Base-by-base conservation (phyloP, 2,888 invertebrate species). In the Eupelmus urozonus region DNA sequence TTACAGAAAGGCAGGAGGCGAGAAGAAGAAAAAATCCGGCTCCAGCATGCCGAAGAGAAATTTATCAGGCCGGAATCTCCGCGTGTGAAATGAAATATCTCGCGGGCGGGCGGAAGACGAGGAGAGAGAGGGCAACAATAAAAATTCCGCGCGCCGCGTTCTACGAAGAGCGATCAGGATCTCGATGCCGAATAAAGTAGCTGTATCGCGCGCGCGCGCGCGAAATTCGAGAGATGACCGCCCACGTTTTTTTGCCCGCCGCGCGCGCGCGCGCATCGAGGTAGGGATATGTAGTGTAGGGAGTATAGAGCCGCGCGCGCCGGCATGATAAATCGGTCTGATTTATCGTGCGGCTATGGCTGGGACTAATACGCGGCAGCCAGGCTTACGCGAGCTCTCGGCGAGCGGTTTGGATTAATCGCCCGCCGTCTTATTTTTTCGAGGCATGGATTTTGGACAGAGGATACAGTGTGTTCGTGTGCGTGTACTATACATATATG, bases 311-410 rank as follows among this genome's bases (percentile, higher is more conserved):
- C n/a, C n/a, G n/a, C n/a, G n/a, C n/a, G n/a, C n/a, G n/a, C n/a
- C n/a, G 63, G n/a, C 23, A 74, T 74, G 73, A 74, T 66, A 74
- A 74, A 74, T 74, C 65, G 73, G 18, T 7, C 59, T 65, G 73
- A 74, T 74, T 74, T 74, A 74, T 74, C 49, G 65, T 34, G 3
- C 23, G 11, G 2, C 53, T 49, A 4, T 25, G 11, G 2, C 53
- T 49, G 4, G 1, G 63, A 42, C 62, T 72, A 66, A 74, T 66
- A 57, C 63, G 40, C 51, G 23, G 73, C 62, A 51, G 72, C 72
- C 34, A 34, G 63, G 72, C 72, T 72, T 62, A 62, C 72, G 63
- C 70, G 23, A n/a, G n/a, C n/a, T n/a, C n/a, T n/a, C 67, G 25
- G 9, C 27, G n/a, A n/a, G 18, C 9, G 3, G 27, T 23, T 11